These are phyloP conservation scores for Elephas maximus DNA, from an alignment of 2,113 vertebrate genomes.

Conservation along the genomic window DNA sequence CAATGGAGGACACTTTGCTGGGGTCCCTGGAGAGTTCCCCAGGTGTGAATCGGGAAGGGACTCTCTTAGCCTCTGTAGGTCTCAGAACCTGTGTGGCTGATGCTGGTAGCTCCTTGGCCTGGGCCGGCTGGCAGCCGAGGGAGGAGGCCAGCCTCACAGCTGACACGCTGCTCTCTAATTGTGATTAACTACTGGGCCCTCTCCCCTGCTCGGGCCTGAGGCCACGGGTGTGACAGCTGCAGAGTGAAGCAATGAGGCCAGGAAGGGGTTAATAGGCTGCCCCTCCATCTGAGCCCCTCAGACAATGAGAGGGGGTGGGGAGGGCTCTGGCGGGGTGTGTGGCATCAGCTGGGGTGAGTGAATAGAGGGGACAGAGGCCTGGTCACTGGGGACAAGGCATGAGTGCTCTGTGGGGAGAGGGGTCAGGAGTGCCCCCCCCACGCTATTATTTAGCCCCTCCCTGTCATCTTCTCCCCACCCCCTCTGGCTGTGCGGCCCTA, in stretches of 20 bases:
- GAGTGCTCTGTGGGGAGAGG: constrained; percentile 65
- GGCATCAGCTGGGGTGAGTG: constrained; percentile 79
- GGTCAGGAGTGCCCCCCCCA: constrained; percentile 54
- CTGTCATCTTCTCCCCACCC: background rate
- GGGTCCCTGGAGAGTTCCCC: background rate
- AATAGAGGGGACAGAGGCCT: constrained; percentile 70
- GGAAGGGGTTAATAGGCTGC: constrained; percentile 79
- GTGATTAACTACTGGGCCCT: constrained; percentile 85
- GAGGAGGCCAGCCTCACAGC: constrained; percentile 86
- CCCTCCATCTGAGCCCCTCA: constrained; percentile 79
- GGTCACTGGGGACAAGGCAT: constrained; percentile 40
- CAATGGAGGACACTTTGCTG: background rate
- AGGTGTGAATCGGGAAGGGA: background rate
- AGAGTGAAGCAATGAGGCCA: constrained; percentile 82
- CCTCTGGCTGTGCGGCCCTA: background rate
- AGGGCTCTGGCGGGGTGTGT: background rate
- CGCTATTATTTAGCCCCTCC: background rate
- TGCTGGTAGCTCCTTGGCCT: background rate
- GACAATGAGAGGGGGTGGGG: constrained; percentile 60
- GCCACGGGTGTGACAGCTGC: constrained; percentile 88
- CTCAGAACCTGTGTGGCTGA: background rate
- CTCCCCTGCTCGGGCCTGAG: constrained; percentile 65
- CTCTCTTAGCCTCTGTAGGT: background rate
- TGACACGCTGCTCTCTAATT: constrained; percentile 87
- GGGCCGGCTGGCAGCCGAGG: constrained; percentile 72